Conservation (phyloP, 2,113 vertebrate genomes). For the Paraplagusia blochii region DNA sequence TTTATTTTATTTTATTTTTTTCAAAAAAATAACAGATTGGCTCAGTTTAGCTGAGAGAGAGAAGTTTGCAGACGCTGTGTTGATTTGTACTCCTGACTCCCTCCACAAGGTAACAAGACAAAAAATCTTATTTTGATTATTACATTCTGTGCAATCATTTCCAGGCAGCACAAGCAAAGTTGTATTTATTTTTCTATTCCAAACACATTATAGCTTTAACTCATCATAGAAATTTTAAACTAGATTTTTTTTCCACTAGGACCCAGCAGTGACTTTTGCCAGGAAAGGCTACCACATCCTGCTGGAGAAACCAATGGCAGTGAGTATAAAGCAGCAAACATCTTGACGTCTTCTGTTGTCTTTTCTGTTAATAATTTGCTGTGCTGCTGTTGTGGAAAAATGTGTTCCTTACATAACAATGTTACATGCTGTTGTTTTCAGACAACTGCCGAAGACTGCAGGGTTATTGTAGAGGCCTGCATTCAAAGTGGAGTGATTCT, state of each 20-base stretch:
- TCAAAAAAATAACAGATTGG: conserved; percentile 73
- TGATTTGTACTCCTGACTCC: conserved; percentile 81
- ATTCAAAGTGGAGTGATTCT: conserved; percentile 73
- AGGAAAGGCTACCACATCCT: conserved; percentile 80
- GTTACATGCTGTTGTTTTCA: conserved; percentile 28
- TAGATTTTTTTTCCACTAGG: conserved; percentile 61
- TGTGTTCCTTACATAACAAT: not conserved
- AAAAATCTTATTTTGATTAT: not conserved
- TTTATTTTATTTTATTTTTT: conserved; percentile 4
- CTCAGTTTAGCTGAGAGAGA: conserved; percentile 62
- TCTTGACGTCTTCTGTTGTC: no score
- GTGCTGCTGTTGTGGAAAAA: no score
- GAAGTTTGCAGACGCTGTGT: conserved; percentile 82
- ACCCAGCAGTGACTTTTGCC: conserved; percentile 80
- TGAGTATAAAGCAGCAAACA: conserved; percentile 58
- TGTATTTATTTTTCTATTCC: not conserved
- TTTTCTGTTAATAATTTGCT: no score
- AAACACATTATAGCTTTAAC: not conserved
- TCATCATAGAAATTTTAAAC: not conserved
- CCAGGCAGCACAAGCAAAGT: no score
- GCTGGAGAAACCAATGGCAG: conserved; percentile 85
- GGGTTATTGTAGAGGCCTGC: conserved; percentile 72
- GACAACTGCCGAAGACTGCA: conserved; percentile 79
- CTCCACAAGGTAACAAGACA: conserved; percentile 76
- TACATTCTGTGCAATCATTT: no score